Conservation (phyloP, 2,797 vertebrate species). For the Cynopterus sphinx region DNA sequence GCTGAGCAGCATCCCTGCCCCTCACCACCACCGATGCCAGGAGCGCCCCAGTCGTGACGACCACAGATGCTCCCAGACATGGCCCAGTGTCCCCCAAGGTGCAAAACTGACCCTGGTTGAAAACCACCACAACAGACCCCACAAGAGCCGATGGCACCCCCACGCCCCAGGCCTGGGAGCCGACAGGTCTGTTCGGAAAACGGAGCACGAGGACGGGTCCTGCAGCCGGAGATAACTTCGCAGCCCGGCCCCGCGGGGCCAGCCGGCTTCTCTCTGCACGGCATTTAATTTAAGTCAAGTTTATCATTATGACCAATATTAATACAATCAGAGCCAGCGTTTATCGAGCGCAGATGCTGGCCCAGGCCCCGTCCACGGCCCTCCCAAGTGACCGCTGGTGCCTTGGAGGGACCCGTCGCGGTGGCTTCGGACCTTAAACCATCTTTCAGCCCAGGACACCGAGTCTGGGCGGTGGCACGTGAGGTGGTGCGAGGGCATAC, state of each 20-base stretch:
- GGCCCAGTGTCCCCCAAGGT: rapidly evolving
- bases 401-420: rapidly evolving
- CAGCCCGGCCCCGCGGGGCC: background rate
- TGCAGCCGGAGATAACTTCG: background rate
- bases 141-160: rapidly evolving
- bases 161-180: rapidly evolving
- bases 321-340: constrained; percentile 23
- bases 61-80: background rate
- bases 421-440: background rate
- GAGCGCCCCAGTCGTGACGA: background rate
- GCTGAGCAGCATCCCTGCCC: background rate
- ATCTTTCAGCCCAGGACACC: background rate
- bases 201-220: background rate
- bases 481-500: rapidly evolving
- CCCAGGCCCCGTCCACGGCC: background rate
- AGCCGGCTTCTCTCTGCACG: background rate
- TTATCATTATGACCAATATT: constrained; percentile 20
- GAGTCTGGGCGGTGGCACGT: rapidly evolving
- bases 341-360: background rate
- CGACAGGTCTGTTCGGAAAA: background rate
- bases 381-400: no score
- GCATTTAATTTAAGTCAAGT: constrained; percentile 47
- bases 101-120: background rate
- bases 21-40: background rate
- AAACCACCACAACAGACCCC: background rate